phyloP scores from a whole-genome alignment of 2,888 invertebrate species.

The Rhaphigaster nebulosa region DNA sequence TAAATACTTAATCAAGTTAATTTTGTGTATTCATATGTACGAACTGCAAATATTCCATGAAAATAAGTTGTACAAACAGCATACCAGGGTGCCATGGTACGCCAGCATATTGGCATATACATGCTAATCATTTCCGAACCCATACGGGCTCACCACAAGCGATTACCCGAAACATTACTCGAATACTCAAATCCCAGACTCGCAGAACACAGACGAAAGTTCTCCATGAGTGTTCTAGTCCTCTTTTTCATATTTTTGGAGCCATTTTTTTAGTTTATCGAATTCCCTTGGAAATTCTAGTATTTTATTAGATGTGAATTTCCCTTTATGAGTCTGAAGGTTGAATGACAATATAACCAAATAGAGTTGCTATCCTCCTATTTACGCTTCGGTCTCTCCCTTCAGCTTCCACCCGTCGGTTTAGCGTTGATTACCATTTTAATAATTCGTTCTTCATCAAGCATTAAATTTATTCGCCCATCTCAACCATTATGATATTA shows the following conservation, averaged over 20 bases:
- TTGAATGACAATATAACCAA: no score
- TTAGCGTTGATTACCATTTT: background rate
- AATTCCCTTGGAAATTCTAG: background rate
- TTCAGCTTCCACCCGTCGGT: background rate
- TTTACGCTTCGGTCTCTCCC: no score
- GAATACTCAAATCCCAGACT: background rate
- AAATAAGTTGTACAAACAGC: background rate
- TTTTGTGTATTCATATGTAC: no score
- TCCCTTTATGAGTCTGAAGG: no score
- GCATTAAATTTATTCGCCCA: background rate
- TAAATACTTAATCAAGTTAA: no score
- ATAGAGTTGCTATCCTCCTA: no score
- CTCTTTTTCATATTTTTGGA: background rate
- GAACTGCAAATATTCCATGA: no score
- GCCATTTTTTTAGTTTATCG: background rate
- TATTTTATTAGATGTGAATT: no score
- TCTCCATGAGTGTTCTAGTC: background rate
- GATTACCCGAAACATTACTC: background rate
- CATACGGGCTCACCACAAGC: background rate
- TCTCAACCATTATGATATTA: background rate
- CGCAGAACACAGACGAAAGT: background rate
- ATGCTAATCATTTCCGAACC: background rate
- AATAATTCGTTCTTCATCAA: no score
- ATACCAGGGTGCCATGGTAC: background rate
- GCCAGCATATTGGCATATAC: background rate